Percentiles rank a stretch among this genome's conserved stretches.
Conservation (phyloP, 2,888 invertebrate genomes). For the Hermaeophaga mercurialis region DNA sequence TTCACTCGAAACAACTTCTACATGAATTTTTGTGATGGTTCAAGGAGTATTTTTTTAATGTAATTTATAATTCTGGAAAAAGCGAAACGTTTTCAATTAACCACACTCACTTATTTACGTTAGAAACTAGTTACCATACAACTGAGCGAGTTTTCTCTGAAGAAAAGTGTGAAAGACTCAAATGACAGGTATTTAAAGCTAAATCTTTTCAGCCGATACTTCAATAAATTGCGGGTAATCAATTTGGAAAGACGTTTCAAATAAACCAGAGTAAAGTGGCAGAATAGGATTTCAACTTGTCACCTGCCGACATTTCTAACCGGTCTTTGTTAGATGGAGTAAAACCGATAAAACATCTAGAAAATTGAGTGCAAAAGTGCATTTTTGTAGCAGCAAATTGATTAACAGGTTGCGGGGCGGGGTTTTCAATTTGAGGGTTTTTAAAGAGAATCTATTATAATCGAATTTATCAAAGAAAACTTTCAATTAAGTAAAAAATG, state of each 20-base stretch:
- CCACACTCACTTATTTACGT: too few relatives aligned
- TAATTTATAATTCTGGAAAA: too few relatives aligned
- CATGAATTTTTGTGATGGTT: too few relatives aligned
- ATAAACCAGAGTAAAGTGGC: conserved; percentile 27
- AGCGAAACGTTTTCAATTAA: too few relatives aligned
- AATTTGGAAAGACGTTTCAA: conserved; percentile 30
- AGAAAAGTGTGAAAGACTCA: conserved; percentile 10
- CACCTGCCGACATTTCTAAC: conserved; percentile 20
- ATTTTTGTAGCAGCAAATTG: not conserved
- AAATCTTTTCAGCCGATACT: conserved; percentile 29
- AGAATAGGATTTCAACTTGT: conserved; percentile 29
- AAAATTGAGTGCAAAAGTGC: not conserved
- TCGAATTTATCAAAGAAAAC: too few relatives aligned
- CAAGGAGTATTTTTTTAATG: too few relatives aligned
- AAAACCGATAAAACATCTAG: not conserved
- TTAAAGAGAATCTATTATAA: too few relatives aligned
- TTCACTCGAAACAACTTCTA: too few relatives aligned
- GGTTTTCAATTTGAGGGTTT: not conserved
- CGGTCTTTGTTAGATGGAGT: conserved; percentile 2
- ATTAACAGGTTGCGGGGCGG: too few relatives aligned
- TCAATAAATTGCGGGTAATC: conserved; percentile 28
- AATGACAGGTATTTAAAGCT: conserved; percentile 31
- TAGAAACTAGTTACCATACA: not conserved
- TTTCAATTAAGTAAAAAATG: too few relatives aligned
- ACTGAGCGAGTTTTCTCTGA: not conserved